A percentile compares a stretch with the other conserved stretches of the same genome.
Evolutionary conservation across 2,113 vertebrate genomes (phyloP).

Genomic region (Pluvialis apricaria): DNA sequence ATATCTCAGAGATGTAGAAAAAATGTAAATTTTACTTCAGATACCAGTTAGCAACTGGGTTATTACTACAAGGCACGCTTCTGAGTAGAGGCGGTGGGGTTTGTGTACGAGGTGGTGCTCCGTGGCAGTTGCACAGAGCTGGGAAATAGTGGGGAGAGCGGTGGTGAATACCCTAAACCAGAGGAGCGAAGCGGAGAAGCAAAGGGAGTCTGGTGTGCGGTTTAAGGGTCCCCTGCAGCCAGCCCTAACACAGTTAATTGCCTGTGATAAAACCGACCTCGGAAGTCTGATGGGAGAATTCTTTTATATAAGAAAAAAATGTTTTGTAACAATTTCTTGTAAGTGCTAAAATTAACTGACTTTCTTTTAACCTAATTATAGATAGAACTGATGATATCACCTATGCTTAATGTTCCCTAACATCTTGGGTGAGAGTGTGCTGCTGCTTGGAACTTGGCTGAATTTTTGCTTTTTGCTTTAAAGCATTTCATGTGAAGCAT

Average conservation of each 20-base stretch:
- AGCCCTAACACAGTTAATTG: conserved; percentile 54
- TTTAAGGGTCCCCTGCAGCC: conserved; percentile 41
- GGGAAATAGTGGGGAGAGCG: not conserved
- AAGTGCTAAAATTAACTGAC: conserved; percentile 61
- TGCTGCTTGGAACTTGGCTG: not conserved
- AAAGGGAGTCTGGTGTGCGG: not conserved
- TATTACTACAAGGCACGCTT: not conserved
- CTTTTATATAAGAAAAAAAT: conserved; percentile 42
- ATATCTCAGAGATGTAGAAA: not conserved
- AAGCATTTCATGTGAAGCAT: not conserved
- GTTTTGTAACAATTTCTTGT: conserved; percentile 58
- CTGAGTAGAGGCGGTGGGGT: not conserved
- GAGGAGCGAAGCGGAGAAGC: not conserved
- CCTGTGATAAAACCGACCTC: conserved; percentile 57
- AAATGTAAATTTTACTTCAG: not conserved
- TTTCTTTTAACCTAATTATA: conserved; percentile 50
- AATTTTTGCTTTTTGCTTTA: not conserved
- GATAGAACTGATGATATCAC: conserved; percentile 44
- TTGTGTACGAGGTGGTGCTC: not conserved
- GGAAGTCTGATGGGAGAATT: conserved; percentile 15
- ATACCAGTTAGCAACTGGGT: not conserved
- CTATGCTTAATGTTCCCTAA: not conserved
- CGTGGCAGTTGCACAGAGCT: not conserved
- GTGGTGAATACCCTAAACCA: not conserved
- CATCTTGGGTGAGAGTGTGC: not conserved